Evolutionary conservation across 2,797 vertebrate genomes (phyloP).

Genomic region (Sebastes jordani): DNA sequence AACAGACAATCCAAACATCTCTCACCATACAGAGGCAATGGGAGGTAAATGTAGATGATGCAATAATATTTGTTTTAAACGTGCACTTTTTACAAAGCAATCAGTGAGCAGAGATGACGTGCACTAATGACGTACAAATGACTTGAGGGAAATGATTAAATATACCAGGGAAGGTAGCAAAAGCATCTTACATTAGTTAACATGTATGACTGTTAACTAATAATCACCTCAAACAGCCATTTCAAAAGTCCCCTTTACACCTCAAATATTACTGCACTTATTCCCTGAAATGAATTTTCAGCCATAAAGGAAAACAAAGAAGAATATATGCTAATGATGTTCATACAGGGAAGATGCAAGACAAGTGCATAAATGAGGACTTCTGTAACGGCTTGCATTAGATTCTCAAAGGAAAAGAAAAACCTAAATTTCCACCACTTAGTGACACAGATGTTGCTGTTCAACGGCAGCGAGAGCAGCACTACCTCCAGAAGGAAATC

Average conservation of each 20-base stretch:
- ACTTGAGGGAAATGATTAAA: constrained; percentile 11
- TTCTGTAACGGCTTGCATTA: not conserved
- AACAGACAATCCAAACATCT: constrained; percentile 3
- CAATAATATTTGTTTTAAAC: not conserved
- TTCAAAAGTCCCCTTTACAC: constrained; percentile 12
- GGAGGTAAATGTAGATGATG: not conserved
- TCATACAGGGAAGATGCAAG: not conserved
- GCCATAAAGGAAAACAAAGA: not conserved
- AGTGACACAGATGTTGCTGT: constrained; percentile 19
- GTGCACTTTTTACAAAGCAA: not conserved
- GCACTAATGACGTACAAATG: constrained; percentile 13
- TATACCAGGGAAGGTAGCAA: not conserved
- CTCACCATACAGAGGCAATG: constrained; percentile 4
- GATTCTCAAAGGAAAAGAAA: not conserved
- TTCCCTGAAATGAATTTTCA: not conserved
- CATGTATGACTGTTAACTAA: not conserved
- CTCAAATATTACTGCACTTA: not conserved
- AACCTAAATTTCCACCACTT: constrained; percentile 2
- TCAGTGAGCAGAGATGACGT: constrained; percentile 34
- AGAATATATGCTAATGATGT: not conserved
- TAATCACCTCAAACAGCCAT: not conserved
- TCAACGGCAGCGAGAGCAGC: not conserved
- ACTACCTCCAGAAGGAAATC: constrained; percentile 2
- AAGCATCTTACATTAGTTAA: constrained; percentile 27
- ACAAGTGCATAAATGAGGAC: not conserved